These are phyloP conservation scores for Eulithis prunata DNA, from an alignment of 2,888 invertebrate genomes.

Conservation along the genomic window DNA sequence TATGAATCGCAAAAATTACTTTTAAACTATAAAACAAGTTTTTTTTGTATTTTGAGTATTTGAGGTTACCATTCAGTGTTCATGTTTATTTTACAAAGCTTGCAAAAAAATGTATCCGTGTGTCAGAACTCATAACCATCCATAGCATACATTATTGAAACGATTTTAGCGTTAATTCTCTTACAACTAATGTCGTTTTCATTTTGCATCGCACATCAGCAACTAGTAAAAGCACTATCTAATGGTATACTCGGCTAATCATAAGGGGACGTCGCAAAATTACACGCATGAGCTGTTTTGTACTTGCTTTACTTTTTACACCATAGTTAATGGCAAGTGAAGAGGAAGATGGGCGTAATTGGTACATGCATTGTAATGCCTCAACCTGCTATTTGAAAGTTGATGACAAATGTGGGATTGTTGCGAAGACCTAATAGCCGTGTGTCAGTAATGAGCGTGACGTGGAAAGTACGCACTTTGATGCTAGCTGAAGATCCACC, in stretches of 20 bases:
- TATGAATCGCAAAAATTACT: too few species aligned
- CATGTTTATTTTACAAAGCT: neutral
- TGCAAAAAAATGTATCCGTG: conserved; percentile 16
- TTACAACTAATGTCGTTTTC: conserved; percentile 50
- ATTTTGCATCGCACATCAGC: conserved; percentile 45
- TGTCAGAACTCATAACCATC: conserved; percentile 43
- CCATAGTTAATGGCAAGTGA: conserved; percentile 57
- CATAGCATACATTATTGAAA: conserved; percentile 47
- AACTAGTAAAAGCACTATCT: conserved; percentile 53
- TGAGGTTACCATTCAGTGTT: too few species aligned
- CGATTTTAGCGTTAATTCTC: conserved; percentile 52
- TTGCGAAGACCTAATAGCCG: conserved; percentile 56
- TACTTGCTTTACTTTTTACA: conserved; percentile 58
- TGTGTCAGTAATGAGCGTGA: conserved; percentile 44
- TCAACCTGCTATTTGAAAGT: conserved; percentile 63
- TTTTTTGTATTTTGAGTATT: too few species aligned
- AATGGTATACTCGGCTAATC: conserved; percentile 64
- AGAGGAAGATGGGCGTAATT: conserved; percentile 64
- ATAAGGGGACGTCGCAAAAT: conserved; percentile 54
- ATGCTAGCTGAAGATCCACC: conserved; percentile 22
- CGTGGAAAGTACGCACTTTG: conserved; percentile 29
- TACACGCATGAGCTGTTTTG: conserved; percentile 59
- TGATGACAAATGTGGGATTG: conserved; percentile 59
- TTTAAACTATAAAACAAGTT: too few species aligned
- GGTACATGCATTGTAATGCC: conserved; percentile 54